Evolutionary conservation across 1,140 invertebrate genomes (phyloP), one percentile per base, ranked within the genome.

Genomic region (Pseudomyrmex pallidus): DNA sequence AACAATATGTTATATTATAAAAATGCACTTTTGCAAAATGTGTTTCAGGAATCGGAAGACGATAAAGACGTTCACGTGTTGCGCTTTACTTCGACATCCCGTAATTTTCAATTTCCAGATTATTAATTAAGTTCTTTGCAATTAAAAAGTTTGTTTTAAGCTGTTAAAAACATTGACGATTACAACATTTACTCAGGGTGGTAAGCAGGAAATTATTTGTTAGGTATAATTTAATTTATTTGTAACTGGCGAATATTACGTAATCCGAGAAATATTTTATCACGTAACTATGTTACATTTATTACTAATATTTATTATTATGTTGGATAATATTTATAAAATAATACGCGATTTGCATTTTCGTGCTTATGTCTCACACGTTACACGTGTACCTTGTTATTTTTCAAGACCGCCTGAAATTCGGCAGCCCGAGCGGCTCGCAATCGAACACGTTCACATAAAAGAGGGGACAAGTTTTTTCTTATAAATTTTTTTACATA

Each of bases 351-450:
- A 46, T 57, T 22, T 54, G 4, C 4, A 44, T 57, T 57, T 57
- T 25, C 15, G 52, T 15, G 52, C 5, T 68, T 70, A 5, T 10
- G 48, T 15, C 44, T 57, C 15, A n/a, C n/a, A 15, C n/a, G n/a
- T n/a, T n/a, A n/a, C 7, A 35, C 35, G 5, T 35, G 35, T 35
- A 35, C 12, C 20, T 67, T 46, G 15, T 44, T 59, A 17, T 12
- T n/a, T 56, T 66, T 15, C 13, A n/a, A 9, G 35, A 56, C 46
- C 64, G 52, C 54, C 76, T 80, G 64, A 50, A 50, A 86, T 78
- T 80, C 61, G 50, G 72, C 48, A 74, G 62, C 20, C 77, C 68
- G 54, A 70, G 56, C 61, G 15, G 15, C 56, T 84, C 50, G 13
- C 59, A 22, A 72, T 1, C 25, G 9, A 10, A 25, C 44, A 48